Evolutionary conservation across 2,113 vertebrate genomes (phyloP).

Genomic region (Saccopteryx leptura): DNA sequence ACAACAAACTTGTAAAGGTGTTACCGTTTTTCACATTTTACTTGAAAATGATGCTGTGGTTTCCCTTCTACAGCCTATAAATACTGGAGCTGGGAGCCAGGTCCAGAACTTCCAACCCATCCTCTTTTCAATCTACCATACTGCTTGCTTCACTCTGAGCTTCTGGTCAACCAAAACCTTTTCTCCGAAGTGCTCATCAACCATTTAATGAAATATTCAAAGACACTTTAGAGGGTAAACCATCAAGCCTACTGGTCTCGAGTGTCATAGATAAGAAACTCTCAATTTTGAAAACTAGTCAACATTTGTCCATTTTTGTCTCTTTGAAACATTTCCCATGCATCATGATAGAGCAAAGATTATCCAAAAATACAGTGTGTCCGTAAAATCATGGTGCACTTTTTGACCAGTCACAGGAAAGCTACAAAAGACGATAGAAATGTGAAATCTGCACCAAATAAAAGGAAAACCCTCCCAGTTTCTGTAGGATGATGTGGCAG

Average conservation of each 20-base stretch:
- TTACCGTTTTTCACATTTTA: neutral
- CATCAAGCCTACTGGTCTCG: neutral
- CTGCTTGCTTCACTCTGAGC: neutral
- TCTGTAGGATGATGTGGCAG: no score
- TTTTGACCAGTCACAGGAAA: no score
- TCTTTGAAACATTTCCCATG: slow-evolving; percentile 4
- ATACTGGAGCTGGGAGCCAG: neutral
- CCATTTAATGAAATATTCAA: slow-evolving; percentile 14
- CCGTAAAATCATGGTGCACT: no score
- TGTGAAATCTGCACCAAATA: no score
- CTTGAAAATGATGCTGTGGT: neutral
- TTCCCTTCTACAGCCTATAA: neutral
- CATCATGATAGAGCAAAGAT: neutral
- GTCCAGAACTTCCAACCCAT: neutral
- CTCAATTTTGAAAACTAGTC: slow-evolving; percentile 22
- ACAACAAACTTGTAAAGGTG: slow-evolving; percentile 14
- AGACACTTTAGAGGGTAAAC: neutral
- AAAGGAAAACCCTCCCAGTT: no score
- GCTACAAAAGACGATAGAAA: no score
- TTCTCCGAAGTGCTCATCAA: neutral
- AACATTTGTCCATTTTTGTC: neutral
- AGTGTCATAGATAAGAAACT: slow-evolving; percentile 55
- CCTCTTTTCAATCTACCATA: neutral
- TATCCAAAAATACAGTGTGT: neutral
- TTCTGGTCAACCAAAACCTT: slow-evolving; percentile 32